Evolutionary conservation across 2,113 vertebrate species (phyloP).

Genomic region (Xenotilapia flavipinnis): DNA sequence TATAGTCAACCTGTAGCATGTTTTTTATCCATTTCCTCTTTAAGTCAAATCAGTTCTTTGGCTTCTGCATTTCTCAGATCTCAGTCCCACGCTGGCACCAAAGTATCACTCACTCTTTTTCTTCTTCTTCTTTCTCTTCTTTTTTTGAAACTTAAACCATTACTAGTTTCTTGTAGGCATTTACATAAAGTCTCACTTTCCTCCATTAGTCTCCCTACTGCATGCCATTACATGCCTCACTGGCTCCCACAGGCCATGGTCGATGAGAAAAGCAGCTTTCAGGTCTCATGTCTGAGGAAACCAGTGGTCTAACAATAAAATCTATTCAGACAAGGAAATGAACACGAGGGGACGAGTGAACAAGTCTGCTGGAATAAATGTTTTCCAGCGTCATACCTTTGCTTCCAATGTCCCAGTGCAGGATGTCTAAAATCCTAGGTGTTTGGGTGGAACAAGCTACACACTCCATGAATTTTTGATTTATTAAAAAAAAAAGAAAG

Average conservation of each 20-base stretch:
- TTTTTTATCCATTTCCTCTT: background rate
- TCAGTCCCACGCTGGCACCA: background rate
- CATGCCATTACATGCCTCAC: background rate
- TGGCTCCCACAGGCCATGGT: background rate
- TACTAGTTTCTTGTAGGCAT: background rate
- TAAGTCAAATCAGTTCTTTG: background rate
- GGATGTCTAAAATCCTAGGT: background rate
- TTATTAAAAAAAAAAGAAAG: background rate
- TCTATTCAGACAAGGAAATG: background rate
- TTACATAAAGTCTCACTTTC: background rate
- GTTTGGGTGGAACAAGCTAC: background rate
- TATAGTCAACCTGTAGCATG: background rate
- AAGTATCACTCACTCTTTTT: background rate
- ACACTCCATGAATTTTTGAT: background rate
- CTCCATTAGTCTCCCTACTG: background rate
- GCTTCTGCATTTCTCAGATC: background rate
- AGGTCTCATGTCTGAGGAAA: background rate
- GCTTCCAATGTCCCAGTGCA: background rate
- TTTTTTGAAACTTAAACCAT: background rate
- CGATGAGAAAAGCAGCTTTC: background rate
- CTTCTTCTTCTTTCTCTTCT: background rate
- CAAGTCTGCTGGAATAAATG: background rate
- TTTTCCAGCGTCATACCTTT: background rate
- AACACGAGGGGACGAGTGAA: background rate
- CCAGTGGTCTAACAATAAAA: background rate